These are phyloP conservation scores for Agrochola lychnidis DNA, from an alignment of 2,888 invertebrate genomes.

Conservation along the genomic window DNA sequence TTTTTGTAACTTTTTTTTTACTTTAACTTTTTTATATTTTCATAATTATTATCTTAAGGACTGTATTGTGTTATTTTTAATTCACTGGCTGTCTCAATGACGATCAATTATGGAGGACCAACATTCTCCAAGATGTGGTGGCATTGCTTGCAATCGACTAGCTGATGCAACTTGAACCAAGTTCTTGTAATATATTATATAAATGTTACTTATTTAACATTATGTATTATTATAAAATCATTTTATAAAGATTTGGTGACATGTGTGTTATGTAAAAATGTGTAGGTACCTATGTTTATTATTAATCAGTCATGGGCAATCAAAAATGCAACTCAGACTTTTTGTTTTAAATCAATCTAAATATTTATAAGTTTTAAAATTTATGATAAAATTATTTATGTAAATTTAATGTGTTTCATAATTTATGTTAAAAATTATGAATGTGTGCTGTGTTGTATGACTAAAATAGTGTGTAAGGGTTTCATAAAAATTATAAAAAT, in stretches of 20 bases:
- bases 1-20: background rate
- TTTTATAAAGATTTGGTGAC: conserved; percentile 10
- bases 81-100: conserved; percentile 29
- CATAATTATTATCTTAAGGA: too few species aligned
- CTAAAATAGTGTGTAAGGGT: conserved; percentile 13
- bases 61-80: background rate
- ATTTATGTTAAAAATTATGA: conserved; percentile 2
- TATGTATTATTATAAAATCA: conserved; percentile 40
- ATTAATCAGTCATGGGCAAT: background rate
- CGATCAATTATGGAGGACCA: conserved; percentile 30
- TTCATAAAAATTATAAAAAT: conserved; percentile 63
- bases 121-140: conserved; percentile 46
- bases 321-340: background rate
- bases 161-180: conserved; percentile 77
- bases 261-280: conserved; percentile 20
- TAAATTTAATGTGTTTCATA: conserved; percentile 1
- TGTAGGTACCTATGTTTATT: background rate
- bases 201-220: conserved; percentile 42
- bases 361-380: conserved; percentile 27
- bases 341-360: conserved; percentile 21
- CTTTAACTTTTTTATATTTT: too few species aligned
- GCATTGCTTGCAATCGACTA: conserved; percentile 68
- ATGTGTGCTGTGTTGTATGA: conserved; percentile 7
- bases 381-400: conserved; percentile 5
- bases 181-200: conserved; percentile 53